Conservation (phyloP, 2,797 vertebrate genomes). For the Sebastes vulpes region DNA sequence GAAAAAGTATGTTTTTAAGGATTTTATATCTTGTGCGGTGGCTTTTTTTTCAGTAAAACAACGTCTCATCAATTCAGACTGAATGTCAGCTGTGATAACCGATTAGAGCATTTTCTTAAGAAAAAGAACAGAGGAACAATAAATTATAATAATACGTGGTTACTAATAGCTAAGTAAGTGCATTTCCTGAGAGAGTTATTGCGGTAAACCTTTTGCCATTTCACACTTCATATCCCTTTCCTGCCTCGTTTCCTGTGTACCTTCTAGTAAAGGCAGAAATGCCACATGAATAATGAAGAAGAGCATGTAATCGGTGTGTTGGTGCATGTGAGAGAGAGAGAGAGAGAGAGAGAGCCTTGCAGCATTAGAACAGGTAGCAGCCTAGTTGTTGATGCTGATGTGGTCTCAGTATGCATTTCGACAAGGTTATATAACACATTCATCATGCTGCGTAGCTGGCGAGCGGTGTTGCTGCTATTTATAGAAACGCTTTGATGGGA, state of each 20-base stretch:
- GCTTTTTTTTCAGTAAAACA: background rate
- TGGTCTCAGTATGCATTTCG: constrained; percentile 55
- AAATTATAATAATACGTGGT: background rate
- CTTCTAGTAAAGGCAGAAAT: constrained; percentile 57
- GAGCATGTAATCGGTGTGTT: constrained; percentile 47
- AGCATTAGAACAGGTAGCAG: constrained; percentile 68
- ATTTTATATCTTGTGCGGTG: background rate
- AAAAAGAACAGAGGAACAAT: background rate
- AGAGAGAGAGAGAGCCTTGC: constrained; percentile 20
- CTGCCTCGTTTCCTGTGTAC: background rate
- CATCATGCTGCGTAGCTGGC: constrained; percentile 58
- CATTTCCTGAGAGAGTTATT: background rate
- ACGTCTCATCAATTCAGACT: background rate
- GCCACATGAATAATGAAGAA: constrained; percentile 57
- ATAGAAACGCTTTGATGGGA: constrained; percentile 71
- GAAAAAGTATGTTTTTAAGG: fast-evolving
- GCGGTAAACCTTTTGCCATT: background rate
- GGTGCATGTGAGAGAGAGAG: background rate
- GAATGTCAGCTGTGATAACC: background rate
- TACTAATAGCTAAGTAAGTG: background rate
- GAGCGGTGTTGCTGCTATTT: constrained; percentile 67
- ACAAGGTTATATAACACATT: constrained; percentile 73
- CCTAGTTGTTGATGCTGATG: constrained; percentile 60
- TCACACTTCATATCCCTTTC: background rate
- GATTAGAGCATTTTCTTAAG: background rate